Percentiles rank a stretch among this genome's conserved stretches.
Evolutionary conservation across 2,797 vertebrate species (phyloP).

Genomic region (Sebastes matsubarae): DNA sequence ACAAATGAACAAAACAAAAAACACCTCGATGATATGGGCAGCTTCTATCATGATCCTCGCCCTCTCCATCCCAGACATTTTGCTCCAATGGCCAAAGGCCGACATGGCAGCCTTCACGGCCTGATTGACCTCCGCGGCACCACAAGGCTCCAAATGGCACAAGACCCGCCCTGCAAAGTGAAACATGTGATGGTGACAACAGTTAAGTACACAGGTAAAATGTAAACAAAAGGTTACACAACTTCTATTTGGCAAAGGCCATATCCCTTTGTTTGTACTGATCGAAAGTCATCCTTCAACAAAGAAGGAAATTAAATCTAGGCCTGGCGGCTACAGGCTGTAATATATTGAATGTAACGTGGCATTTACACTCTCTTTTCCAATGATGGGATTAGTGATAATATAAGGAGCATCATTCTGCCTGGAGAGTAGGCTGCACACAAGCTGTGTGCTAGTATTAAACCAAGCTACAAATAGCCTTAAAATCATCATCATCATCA

Average conservation of each 20-base stretch:
- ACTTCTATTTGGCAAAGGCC: neutral
- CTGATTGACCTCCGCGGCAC: slow-evolving; percentile 86
- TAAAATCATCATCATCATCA: neutral
- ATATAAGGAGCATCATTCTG: neutral
- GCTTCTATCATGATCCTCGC: slow-evolving; percentile 90
- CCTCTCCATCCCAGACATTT: slow-evolving; percentile 93
- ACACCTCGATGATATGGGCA: slow-evolving; percentile 91
- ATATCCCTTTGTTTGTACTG: neutral
- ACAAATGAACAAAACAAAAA: neutral
- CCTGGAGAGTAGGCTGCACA: neutral
- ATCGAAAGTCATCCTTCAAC: neutral
- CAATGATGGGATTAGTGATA: neutral
- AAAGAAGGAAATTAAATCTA: neutral
- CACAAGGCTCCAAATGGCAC: slow-evolving; percentile 86
- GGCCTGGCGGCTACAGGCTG: neutral
- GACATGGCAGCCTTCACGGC: slow-evolving; percentile 87
- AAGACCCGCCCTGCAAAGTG: slow-evolving; percentile 86
- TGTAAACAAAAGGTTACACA: neutral
- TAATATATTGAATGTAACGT: neutral
- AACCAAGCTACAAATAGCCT: neutral
- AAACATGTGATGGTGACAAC: neutral
- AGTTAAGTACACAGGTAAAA: neutral
- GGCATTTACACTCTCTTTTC: neutral
- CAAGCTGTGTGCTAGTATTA: neutral
- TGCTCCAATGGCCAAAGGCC: slow-evolving; percentile 90